phyloP scores from a whole-genome alignment of 2,113 vertebrate genomes.

The Mus pahari region DNA sequence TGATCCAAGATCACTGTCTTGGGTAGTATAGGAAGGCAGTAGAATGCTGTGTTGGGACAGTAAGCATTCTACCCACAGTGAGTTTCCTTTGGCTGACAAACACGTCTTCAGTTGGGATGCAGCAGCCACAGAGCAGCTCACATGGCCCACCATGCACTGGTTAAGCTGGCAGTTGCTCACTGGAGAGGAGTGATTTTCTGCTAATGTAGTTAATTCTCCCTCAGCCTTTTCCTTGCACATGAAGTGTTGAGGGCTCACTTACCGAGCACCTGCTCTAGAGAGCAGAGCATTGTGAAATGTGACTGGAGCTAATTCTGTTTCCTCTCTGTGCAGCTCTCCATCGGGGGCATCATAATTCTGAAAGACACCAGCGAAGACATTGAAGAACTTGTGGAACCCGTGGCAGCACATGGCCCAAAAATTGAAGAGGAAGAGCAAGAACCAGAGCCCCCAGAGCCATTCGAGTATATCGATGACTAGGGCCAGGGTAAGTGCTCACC shows the following conservation, averaged over 20 bases:
- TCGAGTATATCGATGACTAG: constrained; percentile 98
- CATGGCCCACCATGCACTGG: background rate
- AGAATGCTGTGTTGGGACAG: background rate
- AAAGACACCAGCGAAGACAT: constrained; percentile 97
- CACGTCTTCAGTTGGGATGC: background rate
- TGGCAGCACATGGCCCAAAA: constrained; percentile 97
- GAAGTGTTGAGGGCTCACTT: background rate
- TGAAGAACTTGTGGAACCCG: constrained; percentile 98
- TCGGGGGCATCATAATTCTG: constrained; percentile 98
- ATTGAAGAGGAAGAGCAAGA: constrained; percentile 99
- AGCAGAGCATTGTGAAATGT: background rate
- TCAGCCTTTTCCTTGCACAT: background rate
- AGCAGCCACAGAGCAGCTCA: background rate
- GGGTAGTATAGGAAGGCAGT: background rate
- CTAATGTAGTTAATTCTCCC: background rate
- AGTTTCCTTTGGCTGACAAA: background rate
- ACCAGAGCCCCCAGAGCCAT: constrained; percentile 97
- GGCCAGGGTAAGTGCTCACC: constrained; percentile 61
- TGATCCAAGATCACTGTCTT: background rate
- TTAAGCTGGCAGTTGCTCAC: background rate
- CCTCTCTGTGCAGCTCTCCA: constrained; percentile 90
- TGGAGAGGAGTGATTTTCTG: background rate
- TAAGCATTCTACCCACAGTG: background rate
- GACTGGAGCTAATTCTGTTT: background rate
- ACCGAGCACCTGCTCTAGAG: background rate